Evolutionary conservation across 2,797 vertebrate species (phyloP).

Genomic region (Rhabdophis nuchalis): DNA sequence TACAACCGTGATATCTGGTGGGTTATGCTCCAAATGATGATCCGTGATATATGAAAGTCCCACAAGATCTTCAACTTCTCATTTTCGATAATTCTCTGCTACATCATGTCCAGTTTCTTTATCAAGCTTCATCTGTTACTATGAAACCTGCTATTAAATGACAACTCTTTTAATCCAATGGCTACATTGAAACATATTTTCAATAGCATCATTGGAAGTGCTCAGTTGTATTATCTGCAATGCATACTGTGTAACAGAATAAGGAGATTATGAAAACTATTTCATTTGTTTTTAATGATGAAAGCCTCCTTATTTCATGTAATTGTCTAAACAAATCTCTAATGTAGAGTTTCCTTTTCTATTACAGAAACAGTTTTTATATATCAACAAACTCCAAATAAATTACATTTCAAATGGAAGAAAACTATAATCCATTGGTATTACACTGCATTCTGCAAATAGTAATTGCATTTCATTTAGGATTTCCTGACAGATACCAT

Average conservation of each 20-base stretch:
- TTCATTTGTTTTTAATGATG: background rate
- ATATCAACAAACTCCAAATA: slow-evolving; percentile 5
- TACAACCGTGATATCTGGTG: too few species aligned
- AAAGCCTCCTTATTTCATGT: background rate
- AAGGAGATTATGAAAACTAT: background rate
- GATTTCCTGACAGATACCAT: background rate
- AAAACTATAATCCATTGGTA: background rate
- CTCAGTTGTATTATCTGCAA: background rate
- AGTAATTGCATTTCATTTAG: background rate
- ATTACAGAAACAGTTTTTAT: background rate
- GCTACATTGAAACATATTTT: background rate
- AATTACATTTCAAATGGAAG: slow-evolving; percentile 13
- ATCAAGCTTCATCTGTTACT: background rate
- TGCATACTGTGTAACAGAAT: background rate
- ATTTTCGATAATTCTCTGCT: too few species aligned
- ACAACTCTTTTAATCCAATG: background rate
- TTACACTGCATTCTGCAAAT: background rate
- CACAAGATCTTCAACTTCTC: too few species aligned
- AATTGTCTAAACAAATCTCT: background rate
- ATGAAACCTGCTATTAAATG: background rate
- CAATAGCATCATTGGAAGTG: background rate
- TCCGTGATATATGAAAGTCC: too few species aligned
- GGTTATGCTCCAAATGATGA: too few species aligned
- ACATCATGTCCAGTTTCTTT: background rate
- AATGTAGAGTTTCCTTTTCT: background rate